A percentile compares a stretch with the other conserved stretches of the same genome.
Conservation (phyloP, 2,888 invertebrate species). For the Dynastes hyllus region DNA sequence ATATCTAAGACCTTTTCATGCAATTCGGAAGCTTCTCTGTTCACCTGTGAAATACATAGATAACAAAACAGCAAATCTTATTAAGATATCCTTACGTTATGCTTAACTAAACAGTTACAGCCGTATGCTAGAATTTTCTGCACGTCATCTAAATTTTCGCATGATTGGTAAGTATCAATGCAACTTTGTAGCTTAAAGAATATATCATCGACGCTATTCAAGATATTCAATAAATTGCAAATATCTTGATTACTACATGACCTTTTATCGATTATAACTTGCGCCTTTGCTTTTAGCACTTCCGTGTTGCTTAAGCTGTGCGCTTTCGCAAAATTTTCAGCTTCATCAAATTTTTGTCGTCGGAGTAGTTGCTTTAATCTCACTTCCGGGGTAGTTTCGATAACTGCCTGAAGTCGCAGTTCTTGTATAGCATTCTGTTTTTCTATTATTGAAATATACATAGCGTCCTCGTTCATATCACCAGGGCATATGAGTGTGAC, state of each 20-base stretch:
- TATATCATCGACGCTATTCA: slow-evolving; percentile 70
- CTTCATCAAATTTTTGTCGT: slow-evolving; percentile 71
- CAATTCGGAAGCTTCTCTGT: slow-evolving; percentile 10
- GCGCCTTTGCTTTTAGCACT: slow-evolving; percentile 70
- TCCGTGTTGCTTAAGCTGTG: slow-evolving; percentile 69
- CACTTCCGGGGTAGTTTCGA: slow-evolving; percentile 71
- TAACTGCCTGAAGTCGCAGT: slow-evolving; percentile 63
- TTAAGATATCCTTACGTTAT: slow-evolving; percentile 19
- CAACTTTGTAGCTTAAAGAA: slow-evolving; percentile 71
- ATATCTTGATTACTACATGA: slow-evolving; percentile 64
- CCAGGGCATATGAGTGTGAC: slow-evolving; percentile 61
- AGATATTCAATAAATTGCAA: slow-evolving; percentile 66
- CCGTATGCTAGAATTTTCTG: slow-evolving; percentile 61
- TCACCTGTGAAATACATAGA: slow-evolving; percentile 11
- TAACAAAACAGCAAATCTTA: neutral
- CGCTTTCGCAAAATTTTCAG: slow-evolving; percentile 70
- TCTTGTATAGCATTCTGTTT: slow-evolving; percentile 58
- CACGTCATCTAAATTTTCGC: slow-evolving; percentile 57
- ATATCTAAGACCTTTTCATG: slow-evolving; percentile 48
- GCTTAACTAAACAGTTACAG: slow-evolving; percentile 40
- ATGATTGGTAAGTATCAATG: slow-evolving; percentile 54
- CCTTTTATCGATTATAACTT: slow-evolving; percentile 64
- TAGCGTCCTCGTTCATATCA: slow-evolving; percentile 61
- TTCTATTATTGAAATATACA: slow-evolving; percentile 61
- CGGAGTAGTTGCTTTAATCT: slow-evolving; percentile 70